A percentile compares a stretch with the other conserved stretches of the same genome.
Evolutionary conservation across 2,797 vertebrate species (phyloP).

Genomic region (Pyrocephalus nanus): DNA sequence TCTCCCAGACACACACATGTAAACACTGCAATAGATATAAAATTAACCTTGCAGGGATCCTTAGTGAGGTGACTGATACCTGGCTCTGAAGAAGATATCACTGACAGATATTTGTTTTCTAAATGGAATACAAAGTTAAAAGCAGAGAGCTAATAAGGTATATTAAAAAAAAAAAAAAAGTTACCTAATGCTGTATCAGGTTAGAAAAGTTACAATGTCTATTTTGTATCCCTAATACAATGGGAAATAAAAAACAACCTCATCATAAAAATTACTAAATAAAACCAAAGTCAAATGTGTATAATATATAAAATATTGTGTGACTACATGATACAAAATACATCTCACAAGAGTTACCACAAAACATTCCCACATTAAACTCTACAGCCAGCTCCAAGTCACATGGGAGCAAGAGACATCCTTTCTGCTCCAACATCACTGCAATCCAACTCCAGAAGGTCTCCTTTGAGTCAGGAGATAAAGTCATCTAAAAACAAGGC

Average conservation of each 20-base stretch:
- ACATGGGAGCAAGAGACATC: neutral
- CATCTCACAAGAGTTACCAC: conserved; percentile 45
- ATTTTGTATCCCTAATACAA: neutral
- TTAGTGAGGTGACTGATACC: neutral
- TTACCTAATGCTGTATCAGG: neutral
- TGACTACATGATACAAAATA: conserved; percentile 50
- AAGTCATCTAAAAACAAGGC: conserved; percentile 52
- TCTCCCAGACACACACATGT: neutral
- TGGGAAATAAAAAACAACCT: conserved; percentile 4
- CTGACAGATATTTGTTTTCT: neutral
- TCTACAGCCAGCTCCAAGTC: conserved; percentile 11
- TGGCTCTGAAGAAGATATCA: neutral
- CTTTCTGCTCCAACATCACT: neutral
- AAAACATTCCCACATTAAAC: neutral
- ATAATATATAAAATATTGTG: conserved; percentile 38
- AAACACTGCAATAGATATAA: neutral
- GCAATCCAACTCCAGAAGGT: neutral
- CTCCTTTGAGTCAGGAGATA: neutral
- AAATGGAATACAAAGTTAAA: conserved; percentile 4
- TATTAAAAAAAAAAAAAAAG: neutral
- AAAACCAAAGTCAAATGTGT: neutral
- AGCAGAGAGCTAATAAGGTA: neutral
- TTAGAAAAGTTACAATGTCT: conserved; percentile 9
- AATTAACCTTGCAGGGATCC: neutral
- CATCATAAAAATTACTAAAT: conserved; percentile 25